Percentiles rank a stretch among this genome's conserved stretches.
phyloP scores from a whole-genome alignment of 1,140 invertebrate species.

The Saccostrea echinata region DNA sequence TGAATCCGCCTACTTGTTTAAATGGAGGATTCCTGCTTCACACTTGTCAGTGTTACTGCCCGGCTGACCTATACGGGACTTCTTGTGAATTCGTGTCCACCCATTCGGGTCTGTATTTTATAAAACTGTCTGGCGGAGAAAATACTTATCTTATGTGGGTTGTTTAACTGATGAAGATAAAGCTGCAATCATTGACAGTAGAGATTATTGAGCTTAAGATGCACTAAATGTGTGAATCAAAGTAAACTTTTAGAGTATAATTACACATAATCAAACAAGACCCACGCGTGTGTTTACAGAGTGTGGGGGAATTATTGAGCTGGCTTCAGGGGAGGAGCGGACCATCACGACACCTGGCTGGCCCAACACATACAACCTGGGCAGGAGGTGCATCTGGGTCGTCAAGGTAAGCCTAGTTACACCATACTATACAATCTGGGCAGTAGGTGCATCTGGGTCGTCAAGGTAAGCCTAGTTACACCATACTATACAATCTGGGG shows the following conservation, averaged over 20 bases:
- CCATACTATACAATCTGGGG: background rate
- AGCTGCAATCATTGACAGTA: too few species aligned
- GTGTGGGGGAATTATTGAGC: background rate
- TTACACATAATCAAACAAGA: too few species aligned
- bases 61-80: background rate
- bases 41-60: conserved; percentile 32
- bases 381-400: conserved; percentile 13
- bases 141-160: too few species aligned
- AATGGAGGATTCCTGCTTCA: conserved; percentile 11
- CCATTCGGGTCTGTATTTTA: background rate
- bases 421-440: background rate
- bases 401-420: background rate
- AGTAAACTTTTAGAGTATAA: too few species aligned
- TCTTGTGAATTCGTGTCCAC: background rate
- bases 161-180: too few species aligned
- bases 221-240: too few species aligned
- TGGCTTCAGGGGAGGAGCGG: background rate
- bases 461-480: background rate
- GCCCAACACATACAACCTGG: background rate
- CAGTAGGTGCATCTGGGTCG: conserved; percentile 9
- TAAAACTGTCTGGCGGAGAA: too few species aligned
- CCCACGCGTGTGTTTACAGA: background rate
- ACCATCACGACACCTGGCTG: background rate
- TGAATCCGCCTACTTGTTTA: background rate
- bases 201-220: too few species aligned